Evolutionary conservation across 2,113 vertebrate genomes (phyloP).

Genomic region (Podocnemis expansa): DNA sequence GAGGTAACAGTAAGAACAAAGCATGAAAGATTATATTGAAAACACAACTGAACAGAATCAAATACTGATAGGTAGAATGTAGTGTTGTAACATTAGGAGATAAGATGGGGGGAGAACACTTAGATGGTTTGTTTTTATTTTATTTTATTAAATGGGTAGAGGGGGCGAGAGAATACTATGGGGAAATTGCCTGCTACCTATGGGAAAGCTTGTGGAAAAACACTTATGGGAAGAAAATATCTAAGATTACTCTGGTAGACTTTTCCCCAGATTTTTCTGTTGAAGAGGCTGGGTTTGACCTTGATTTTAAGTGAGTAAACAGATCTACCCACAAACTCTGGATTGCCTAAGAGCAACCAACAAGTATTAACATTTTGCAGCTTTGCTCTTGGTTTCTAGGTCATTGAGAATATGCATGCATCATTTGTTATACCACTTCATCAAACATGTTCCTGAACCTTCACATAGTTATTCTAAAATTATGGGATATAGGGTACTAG

Average conservation of each 20-base stretch:
- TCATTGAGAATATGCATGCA: too few relatives aligned
- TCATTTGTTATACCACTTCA: too few relatives aligned
- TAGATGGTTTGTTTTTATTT: not conserved
- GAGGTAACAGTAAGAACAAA: not conserved
- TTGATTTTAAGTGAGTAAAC: not conserved
- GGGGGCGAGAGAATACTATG: too few relatives aligned
- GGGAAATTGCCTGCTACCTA: too few relatives aligned
- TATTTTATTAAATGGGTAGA: too few relatives aligned
- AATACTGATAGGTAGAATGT: not conserved
- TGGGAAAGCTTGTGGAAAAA: not conserved
- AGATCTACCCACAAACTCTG: not conserved
- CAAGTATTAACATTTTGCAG: not conserved
- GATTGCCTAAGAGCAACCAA: not conserved
- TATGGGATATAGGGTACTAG: too few relatives aligned
- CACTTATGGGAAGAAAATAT: not conserved
- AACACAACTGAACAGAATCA: not conserved
- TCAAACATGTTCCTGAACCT: too few relatives aligned
- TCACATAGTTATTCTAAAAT: too few relatives aligned
- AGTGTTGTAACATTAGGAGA: not conserved
- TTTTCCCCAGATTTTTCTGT: not conserved
- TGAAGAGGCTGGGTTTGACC: not conserved
- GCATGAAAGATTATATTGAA: not conserved
- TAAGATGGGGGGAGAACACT: not conserved
- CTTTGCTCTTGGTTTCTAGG: not conserved
- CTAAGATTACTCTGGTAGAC: fast-evolving